Evolutionary conservation across 2,113 vertebrate species (phyloP).

Genomic region (Mormyrus lacerda): DNA sequence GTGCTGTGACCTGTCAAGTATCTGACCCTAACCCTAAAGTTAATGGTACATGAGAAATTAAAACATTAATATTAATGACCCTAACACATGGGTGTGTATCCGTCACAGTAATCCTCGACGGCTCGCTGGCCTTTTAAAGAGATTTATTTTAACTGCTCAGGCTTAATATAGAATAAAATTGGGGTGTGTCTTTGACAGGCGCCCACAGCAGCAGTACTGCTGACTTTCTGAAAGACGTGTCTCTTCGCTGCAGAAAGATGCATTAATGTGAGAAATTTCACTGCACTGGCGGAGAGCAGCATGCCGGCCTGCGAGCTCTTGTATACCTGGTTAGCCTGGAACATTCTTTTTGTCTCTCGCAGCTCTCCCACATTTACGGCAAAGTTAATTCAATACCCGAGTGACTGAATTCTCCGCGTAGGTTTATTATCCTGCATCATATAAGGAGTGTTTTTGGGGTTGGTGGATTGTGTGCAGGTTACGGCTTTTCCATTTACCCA

Average conservation of each 20-base stretch:
- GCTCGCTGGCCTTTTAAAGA: conserved; percentile 29
- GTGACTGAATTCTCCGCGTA: not conserved
- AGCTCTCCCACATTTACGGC: not conserved
- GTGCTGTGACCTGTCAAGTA: not conserved
- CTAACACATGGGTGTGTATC: not conserved
- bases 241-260: not conserved
- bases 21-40: not conserved
- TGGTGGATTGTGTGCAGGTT: not conserved
- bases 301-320: not conserved
- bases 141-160: conserved; percentile 27
- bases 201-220: not conserved
- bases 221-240: conserved; percentile 18
- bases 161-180: conserved; percentile 35
- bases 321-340: not conserved
- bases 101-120: not conserved
- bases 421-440: not conserved
- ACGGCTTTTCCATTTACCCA: not conserved
- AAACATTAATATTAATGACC: not conserved
- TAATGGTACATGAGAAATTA: not conserved
- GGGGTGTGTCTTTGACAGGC: conserved; percentile 24
- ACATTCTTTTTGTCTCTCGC: not conserved
- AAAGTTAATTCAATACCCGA: not conserved
- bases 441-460: not conserved
- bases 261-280: not conserved
- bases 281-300: not conserved